phyloP scores from a whole-genome alignment of 2,888 invertebrate genomes.

The Drosophila algonquin region DNA sequence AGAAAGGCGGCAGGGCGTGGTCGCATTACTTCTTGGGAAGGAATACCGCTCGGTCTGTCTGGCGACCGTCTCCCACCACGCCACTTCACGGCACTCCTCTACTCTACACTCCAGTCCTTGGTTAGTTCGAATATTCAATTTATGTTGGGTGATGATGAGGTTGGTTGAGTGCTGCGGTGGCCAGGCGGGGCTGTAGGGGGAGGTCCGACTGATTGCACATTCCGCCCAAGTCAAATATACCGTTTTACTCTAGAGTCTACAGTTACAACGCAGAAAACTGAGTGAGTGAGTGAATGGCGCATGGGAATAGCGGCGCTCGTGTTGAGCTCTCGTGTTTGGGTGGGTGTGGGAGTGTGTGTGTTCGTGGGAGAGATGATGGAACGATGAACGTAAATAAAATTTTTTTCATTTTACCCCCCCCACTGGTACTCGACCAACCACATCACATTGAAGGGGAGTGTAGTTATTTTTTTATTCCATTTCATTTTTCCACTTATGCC shows the following conservation, averaged over 20 bases:
- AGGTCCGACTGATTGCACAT: neutral
- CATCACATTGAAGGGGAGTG: neutral
- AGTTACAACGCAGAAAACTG: neutral
- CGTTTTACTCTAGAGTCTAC: neutral
- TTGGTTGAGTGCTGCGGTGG: neutral
- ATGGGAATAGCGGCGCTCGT: neutral
- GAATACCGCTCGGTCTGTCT: neutral
- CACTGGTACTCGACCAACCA: neutral
- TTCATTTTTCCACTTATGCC: slow-evolving; percentile 13
- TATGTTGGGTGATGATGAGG: neutral
- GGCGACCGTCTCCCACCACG: neutral
- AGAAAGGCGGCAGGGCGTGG: neutral
- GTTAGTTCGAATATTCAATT: neutral
- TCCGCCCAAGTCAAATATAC: neutral
- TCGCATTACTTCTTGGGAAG: neutral
- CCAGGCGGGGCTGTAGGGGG: too few species aligned
- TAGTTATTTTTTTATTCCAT: slow-evolving; percentile 2
- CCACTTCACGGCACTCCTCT: too few species aligned
- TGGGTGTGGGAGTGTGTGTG: neutral
- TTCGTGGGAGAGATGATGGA: too few species aligned
- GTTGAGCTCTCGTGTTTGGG: neutral
- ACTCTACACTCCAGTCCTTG: too few species aligned
- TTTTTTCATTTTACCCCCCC: neutral
- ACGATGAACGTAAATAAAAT: neutral
- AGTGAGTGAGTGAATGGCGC: neutral